Evolutionary conservation across 2,888 invertebrate genomes (phyloP), one percentile per base, ranked within the genome.

Genomic region (Myopa tessellatipennis): DNA sequence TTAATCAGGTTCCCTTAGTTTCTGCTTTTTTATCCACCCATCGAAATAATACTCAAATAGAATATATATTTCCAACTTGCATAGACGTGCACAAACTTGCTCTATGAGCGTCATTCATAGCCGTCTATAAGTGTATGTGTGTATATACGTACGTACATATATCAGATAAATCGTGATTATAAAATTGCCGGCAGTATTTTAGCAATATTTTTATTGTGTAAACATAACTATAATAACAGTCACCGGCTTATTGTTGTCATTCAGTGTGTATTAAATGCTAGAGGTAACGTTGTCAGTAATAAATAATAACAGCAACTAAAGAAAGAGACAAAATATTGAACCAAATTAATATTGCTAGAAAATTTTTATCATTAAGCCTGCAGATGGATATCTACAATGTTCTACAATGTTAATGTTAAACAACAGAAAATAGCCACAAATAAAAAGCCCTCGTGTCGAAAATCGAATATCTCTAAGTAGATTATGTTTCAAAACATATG

Each of bases 121-220:
- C 26, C 26, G 26, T n/a, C n/a, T n/a, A n/a, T 69, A 45, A 50
- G 50, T 26, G 26, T 26, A 26, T 26, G 26, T 26, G 52, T 52
- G 52, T 14, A 12, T 4, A 12, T 5, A 63, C 63, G 4, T 18
- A 26, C n/a, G 16, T 18, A 26, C n/a, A 1, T 18, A 67, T 34
- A 18, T 16, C 40, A 40, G 36, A 40, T n/a, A 18, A 63, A n/a
- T 45, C 18, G 68, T 68, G 68, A 68, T 68, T 40, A 68, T 45
- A 45, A 45, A 68, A 45, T 38, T 45, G n/a, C 10, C 45, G 18
- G 16, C 26, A 68, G n/a, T 26, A 61, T 26, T 26, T 61, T 8
- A 61, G 6, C 61, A 61, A 61, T 61, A 61, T 61, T 26, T 68
- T 18, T 45, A 45, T 45, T 45, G 40, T 18, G 68, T 45, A 40